Base-by-base conservation (phyloP, 2,888 invertebrate species). In the Therioaphis trifolii region DNA sequence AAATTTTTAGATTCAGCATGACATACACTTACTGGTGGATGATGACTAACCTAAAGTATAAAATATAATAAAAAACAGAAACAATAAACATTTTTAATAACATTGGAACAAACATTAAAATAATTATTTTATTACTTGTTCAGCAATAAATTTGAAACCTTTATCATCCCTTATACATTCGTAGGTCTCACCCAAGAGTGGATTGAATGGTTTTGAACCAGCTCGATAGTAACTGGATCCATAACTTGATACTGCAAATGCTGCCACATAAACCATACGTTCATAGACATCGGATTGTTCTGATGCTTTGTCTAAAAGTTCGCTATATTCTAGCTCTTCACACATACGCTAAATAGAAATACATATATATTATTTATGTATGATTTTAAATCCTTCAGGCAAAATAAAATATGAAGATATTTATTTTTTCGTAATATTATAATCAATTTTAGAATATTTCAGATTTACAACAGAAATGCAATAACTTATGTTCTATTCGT, bases 131-230 rank as follows among this genome's bases (percentile, higher is more conserved):
- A 84, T 85, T 87, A 93, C 94, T 91, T 95, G 95, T 88, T 95
- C 95, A 0, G 94, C 92, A 7, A 95, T 88, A 88, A 94, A 95
- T 85, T 92, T 89, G 90, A 95, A 95, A 0, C 94, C 94, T 87
- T 92, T 92, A 87, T 95, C 95, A 86, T 93, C 93, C 1, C 95
- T 88, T 52, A 93, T 91, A 87, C 93, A 94, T 89, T 95, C 95
- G 88, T 93, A 95, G 0, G 95, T 95, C 90, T 95, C 95, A 0
- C 93, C 94, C 46, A 95, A 90, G 82, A 95, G 89, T 21, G 95
- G 95, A 90, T 95, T 95, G 90, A 95, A 95, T 0, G 95, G 95
- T 88, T 95, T 95, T 87, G 93, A 93, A 71, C 94, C 94, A 55
- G 95, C 94, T 75, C 95, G 89, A 86, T 91, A 94, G 89, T 89